Percentiles rank a stretch among this genome's conserved stretches.
phyloP scores from a whole-genome alignment of 2,888 invertebrate species.

The Catocala fraxini region DNA sequence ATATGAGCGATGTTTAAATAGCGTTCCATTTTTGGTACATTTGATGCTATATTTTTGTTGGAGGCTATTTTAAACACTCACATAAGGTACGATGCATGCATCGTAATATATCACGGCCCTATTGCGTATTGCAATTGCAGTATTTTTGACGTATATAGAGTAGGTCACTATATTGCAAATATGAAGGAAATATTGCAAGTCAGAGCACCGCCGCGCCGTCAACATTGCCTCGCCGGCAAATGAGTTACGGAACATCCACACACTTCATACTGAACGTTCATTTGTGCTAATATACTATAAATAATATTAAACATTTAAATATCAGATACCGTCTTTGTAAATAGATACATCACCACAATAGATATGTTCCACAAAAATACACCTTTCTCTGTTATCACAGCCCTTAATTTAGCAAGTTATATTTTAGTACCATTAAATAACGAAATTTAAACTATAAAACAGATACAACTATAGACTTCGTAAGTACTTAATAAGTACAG shows the following conservation, averaged over 20 bases:
- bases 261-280: conserved; percentile 25
- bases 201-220: conserved; percentile 23
- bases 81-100: too few species aligned
- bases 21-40: too few species aligned
- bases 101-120: not conserved
- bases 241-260: conserved; percentile 44
- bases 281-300: conserved; percentile 38
- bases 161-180: conserved; percentile 29
- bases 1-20: not conserved
- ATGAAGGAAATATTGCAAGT: conserved; percentile 49
- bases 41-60: too few species aligned
- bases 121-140: not conserved
- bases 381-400: conserved; percentile 80
- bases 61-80: too few species aligned
- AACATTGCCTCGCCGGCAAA: conserved; percentile 13
- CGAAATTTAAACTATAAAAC: conserved; percentile 74
- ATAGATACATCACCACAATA: conserved; percentile 56
- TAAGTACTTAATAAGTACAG: conserved; percentile 67
- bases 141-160: not conserved
- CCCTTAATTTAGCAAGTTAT: conserved; percentile 74
- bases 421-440: conserved; percentile 71
- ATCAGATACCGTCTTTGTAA: conserved; percentile 51
- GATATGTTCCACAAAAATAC: conserved; percentile 75
- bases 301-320: conserved; percentile 42
- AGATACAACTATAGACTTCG: conserved; percentile 63